These are phyloP conservation scores for Buphagus erythrorhynchus DNA, from an alignment of 2,797 vertebrate genomes.

Conservation along the genomic window DNA sequence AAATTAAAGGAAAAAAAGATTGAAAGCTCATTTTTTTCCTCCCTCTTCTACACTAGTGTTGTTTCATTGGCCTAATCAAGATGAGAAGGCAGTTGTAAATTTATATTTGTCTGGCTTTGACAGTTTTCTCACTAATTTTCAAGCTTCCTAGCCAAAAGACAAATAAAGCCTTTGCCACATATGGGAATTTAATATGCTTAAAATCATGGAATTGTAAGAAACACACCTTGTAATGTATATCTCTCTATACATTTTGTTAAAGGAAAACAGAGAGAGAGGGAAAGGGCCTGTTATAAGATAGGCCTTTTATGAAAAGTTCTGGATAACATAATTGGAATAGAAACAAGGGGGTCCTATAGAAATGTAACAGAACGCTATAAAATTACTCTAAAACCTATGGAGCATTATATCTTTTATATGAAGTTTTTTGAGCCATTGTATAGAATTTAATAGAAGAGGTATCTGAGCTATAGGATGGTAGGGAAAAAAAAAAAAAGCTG, in stretches of 20 bases:
- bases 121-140: neutral
- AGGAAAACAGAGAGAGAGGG: neutral
- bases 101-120: neutral
- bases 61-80: neutral
- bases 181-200: neutral
- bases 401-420: constrained; percentile 31
- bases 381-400: constrained; percentile 44
- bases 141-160: neutral
- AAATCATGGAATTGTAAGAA: neutral
- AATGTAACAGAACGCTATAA: constrained; percentile 18
- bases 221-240: neutral
- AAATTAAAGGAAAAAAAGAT: neutral
- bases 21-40: neutral
- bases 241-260: neutral
- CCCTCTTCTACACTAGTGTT: neutral
- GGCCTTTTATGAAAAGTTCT: constrained; percentile 34
- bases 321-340: constrained; percentile 37
- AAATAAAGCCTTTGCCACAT: neutral
- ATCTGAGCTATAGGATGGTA: constrained; percentile 31
- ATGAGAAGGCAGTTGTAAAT: neutral
- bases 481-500: neutral
- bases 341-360: constrained; percentile 54
- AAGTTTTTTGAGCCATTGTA: constrained; percentile 54
- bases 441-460: constrained; percentile 48
- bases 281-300: neutral